Conservation (phyloP, 1,140 invertebrate species). For the Atta cephalotes region DNA sequence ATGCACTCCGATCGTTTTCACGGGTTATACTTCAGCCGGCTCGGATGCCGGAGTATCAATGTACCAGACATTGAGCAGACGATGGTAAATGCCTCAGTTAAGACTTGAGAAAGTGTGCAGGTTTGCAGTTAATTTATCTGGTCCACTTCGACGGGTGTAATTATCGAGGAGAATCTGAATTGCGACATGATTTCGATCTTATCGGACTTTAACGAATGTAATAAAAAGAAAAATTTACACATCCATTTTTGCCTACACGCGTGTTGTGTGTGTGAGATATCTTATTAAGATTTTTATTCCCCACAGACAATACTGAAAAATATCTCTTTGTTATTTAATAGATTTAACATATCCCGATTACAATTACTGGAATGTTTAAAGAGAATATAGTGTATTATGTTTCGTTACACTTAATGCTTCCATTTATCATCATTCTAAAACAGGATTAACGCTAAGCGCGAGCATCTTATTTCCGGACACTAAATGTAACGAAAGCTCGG, state of each 20-base stretch:
- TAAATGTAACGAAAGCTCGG: slow-evolving; percentile 44
- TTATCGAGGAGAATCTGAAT: neutral
- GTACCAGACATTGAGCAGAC: neutral
- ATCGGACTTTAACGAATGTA: neutral
- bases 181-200: neutral
- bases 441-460: slow-evolving; percentile 42
- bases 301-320: neutral
- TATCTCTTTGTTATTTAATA: slow-evolving; percentile 2
- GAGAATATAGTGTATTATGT: slow-evolving; percentile 13
- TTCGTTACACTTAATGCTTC: slow-evolving; percentile 17
- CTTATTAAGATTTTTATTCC: neutral
- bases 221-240: neutral
- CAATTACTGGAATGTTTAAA: slow-evolving; percentile 39
- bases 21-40: neutral
- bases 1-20: slow-evolving; percentile 42
- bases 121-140: slow-evolving; percentile 3
- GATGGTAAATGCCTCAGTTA: slow-evolving; percentile 6
- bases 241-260: neutral
- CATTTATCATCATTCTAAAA: slow-evolving; percentile 44
- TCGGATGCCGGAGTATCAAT: slow-evolving; percentile 46
- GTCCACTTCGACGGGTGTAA: neutral
- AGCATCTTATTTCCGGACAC: slow-evolving; percentile 52
- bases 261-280: neutral
- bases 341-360: slow-evolving; percentile 7
- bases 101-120: slow-evolving; percentile 4